Evolutionary conservation across 37 sponge, comb jelly and placozoan species (phyloP), one percentile per base, ranked within the genome.

Genomic region (Diacarnus erythraeanus): DNA sequence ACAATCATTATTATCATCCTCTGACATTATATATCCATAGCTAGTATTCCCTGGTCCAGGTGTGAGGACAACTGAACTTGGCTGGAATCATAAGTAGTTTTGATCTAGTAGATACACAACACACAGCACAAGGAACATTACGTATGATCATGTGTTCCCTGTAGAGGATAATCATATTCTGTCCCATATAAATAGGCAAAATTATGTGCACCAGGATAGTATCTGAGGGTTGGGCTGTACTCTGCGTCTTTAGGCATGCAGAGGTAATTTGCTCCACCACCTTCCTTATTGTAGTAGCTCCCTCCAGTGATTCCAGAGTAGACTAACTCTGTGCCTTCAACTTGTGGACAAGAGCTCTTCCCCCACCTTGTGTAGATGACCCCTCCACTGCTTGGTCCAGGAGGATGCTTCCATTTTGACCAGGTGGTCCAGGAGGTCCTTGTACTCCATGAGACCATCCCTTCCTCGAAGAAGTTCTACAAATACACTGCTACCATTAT

Each of bases 41-140:
- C n/a, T n/a, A 80, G 59, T 80, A 80, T 59, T 80, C 80, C 56
- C 80, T 69, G 27, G 71, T 80, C 80, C 80, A 80, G 37, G 59
- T 40, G 25, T 23, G 37, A 21, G 80, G 80, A 34, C 69, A 63
- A n/a, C 5, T 63, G 30, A 6, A 12, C 64, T 29, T 80, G 27
- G 80, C 80, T 80, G 80, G 80, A 29, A 80, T 57, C 80, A 70
- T 80, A 26, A 70, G 5, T 26, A 70, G 60, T 31, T 47, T 51
- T 23, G 80, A 20, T 39, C 71, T 42, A 9, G 35, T 65, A 22
- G 80, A 70, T 15, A 57, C 71, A 54, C 54, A 22, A 38, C 80
- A 80, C 8, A 80, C 80, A 38, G 80, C 80, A 80, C 80, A 70
- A 26, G 80, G 80, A 34, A 80, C 71, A 70, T 80, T 70, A 63